Conservation (phyloP, 2,888 invertebrate species). For the Cryptocephalus primarius region DNA sequence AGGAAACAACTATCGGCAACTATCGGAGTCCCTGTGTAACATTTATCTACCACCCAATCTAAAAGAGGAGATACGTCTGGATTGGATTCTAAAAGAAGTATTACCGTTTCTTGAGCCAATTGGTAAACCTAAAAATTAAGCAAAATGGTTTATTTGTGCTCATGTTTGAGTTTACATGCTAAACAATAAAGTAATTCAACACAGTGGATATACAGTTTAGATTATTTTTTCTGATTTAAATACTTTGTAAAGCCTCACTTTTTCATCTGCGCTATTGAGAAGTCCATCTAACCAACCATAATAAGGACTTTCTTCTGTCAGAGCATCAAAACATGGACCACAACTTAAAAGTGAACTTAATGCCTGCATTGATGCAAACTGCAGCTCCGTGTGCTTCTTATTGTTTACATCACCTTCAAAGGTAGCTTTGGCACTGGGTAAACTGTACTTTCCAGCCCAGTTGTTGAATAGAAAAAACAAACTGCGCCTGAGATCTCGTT, state of each 20-base stretch:
- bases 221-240: too few relatives aligned
- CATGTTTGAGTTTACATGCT: too few relatives aligned
- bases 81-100: conserved; percentile 87
- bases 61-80: conserved; percentile 82
- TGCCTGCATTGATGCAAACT: conserved; percentile 55
- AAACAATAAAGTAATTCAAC: too few relatives aligned
- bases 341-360: conserved; percentile 95
- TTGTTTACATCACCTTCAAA: conserved; percentile 19
- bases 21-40: conserved; percentile 83
- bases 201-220: too few relatives aligned
- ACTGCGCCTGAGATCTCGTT: conserved; percentile 74
- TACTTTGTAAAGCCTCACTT: conserved; percentile 41
- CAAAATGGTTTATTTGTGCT: too few relatives aligned
- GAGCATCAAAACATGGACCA: conserved; percentile 85
- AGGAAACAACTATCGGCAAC: conserved; percentile 96
- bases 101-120: conserved; percentile 86
- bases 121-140: conserved; percentile 74
- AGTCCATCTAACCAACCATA: conserved; percentile 92
- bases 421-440: conserved; percentile 42
- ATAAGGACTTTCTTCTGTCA: conserved; percentile 84
- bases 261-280: conserved; percentile 76
- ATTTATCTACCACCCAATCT: conserved; percentile 97
- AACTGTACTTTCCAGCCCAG: conserved; percentile 86
- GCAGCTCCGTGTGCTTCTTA: conserved; percentile 38
- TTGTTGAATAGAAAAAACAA: conserved; percentile 86